phyloP scores from a whole-genome alignment of 2,888 invertebrate genomes.

The Marasmarcha lunaedactyla region DNA sequence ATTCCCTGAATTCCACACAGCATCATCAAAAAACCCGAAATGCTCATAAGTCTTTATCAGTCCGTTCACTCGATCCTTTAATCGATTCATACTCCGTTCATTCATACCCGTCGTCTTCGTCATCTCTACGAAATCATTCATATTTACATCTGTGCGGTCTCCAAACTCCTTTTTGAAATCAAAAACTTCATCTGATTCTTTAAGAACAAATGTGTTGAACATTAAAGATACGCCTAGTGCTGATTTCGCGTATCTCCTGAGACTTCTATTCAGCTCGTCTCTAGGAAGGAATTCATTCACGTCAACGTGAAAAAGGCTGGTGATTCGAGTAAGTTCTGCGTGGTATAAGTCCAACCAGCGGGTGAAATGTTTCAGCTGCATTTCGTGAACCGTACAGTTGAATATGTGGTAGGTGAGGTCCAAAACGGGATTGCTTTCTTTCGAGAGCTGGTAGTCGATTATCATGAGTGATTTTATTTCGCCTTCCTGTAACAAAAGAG shows the following conservation, averaged over 20 bases:
- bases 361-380: constrained; percentile 4
- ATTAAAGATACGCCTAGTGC: not conserved
- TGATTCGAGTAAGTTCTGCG: not conserved
- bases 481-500: constrained; percentile 1
- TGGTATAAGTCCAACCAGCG: constrained; percentile 7
- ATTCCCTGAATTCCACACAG: too few species aligned
- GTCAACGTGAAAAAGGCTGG: not conserved
- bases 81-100: not conserved
- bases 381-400: constrained; percentile 6
- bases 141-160: not conserved
- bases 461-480: not conserved
- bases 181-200: not conserved
- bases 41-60: not conserved
- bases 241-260: not conserved
- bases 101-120: not conserved
- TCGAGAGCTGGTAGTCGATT: constrained; percentile 6
- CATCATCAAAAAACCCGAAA: not conserved
- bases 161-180: not conserved
- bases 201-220: not conserved
- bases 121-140: not conserved
- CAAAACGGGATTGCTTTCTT: not conserved
- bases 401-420: constrained; percentile 5
- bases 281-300: not conserved
- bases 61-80: not conserved
- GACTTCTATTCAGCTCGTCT: not conserved